Evolutionary conservation across 2,888 invertebrate species (phyloP), one percentile per base, ranked within the genome.

Genomic region (Eupithecia dodoneata): DNA sequence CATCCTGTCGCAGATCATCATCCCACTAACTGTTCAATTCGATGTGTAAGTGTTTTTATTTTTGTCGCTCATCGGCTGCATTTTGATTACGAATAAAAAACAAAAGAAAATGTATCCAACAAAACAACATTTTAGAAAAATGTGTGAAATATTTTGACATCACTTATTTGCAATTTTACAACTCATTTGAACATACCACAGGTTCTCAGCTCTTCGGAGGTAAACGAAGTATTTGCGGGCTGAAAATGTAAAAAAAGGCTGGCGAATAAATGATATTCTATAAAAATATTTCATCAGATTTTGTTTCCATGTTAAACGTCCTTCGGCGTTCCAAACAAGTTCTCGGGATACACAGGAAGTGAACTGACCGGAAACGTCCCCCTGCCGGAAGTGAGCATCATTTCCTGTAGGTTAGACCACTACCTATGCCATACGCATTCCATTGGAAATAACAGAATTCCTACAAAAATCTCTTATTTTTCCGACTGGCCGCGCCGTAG

Each of bases 371-470:
- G 90, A 90, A 87, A 84, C 81, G 77, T 77, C 80, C 84, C 83
- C 85, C 86, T 84, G 87, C 86, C 90, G 89, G 90, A 90, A 85
- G 86, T 87, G 84, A 87, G 90, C 89, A 89, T 90, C 89, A 89
- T 91, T 90, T 91, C 91, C 91, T 83, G 85, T 69, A 44, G 69
- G 70, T 69, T n/a, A n/a, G n/a, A 69, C n/a, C 49, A 80, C 83
- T 63, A 30, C 63, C 30, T 10, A 9, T 10, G 18, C 83, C 82
- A 82, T 77, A 81, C 81, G 73, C 74, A 76, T 78, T 76, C 74
- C 71, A 76, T 71, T 55, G 73, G 49, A 49, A 65, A 70, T 75
- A 70, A 49, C 66, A 73, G 71, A 76, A 78, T 70, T 73, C 72
- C 71, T 45, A 47, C 47, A 18, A 45, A 18, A 15, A 18, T 18